Percentiles rank a stretch among this genome's conserved stretches.
Conservation (phyloP, 2,797 vertebrate species). For the Leptatherina wallacei region DNA sequence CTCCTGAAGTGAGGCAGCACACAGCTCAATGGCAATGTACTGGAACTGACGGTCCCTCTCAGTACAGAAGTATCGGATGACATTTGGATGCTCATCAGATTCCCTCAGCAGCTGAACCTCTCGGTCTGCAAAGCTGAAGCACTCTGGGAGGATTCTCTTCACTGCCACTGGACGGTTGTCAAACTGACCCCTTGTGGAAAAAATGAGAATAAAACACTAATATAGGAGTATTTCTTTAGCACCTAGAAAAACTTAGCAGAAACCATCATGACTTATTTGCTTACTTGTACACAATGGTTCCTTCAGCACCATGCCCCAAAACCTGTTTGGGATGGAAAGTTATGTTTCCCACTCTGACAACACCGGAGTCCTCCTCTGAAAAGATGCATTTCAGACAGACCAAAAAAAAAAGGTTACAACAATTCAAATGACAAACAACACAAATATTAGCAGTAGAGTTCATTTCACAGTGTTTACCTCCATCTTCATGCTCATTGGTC, state of each 20-base stretch:
- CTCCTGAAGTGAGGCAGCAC: constrained; percentile 93
- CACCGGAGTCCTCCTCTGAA: constrained; percentile 86
- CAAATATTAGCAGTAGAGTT: background rate
- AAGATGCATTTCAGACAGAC: constrained; percentile 11
- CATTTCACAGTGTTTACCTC: constrained; percentile 74
- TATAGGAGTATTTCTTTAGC: background rate
- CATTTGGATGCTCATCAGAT: constrained; percentile 95
- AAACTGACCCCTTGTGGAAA: constrained; percentile 89
- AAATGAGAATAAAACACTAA: background rate
- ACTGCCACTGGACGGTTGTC: constrained; percentile 94
- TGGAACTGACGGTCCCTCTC: constrained; percentile 98
- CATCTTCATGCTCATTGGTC: constrained; percentile 89
- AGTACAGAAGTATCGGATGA: constrained; percentile 98
- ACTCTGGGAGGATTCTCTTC: constrained; percentile 97
- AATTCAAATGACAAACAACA: background rate
- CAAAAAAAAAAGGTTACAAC: background rate
- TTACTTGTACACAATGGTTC: constrained; percentile 97
- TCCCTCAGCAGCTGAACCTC: constrained; percentile 96
- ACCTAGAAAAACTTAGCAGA: background rate
- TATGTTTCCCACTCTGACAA: constrained; percentile 93
- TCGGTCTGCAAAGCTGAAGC: constrained; percentile 96
- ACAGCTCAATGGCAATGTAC: constrained; percentile 98
- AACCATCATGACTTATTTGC: constrained; percentile 8
- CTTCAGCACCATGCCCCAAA: constrained; percentile 95
- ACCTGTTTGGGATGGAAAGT: constrained; percentile 92